Evolutionary conservation across 1,140 invertebrate genomes (phyloP).

Genomic region (Zaprionus ghesquierei): DNA sequence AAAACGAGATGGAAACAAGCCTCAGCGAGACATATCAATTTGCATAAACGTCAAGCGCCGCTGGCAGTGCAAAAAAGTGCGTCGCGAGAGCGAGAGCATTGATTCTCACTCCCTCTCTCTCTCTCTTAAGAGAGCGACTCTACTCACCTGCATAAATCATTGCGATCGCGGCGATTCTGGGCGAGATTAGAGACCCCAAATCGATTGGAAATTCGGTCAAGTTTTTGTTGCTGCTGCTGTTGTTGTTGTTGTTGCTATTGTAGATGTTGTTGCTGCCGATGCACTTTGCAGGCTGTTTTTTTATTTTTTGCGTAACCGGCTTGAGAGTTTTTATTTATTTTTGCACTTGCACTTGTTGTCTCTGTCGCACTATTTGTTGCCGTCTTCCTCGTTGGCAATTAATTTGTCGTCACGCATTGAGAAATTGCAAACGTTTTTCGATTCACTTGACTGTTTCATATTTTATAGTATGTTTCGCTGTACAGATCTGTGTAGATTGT

Average conservation of each 20-base stretch:
- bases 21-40: conserved; percentile 36
- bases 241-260: conserved; percentile 35
- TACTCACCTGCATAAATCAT: conserved; percentile 76
- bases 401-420: conserved; percentile 65
- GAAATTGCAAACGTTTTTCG: conserved; percentile 56
- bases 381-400: conserved; percentile 31
- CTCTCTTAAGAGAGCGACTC: background rate
- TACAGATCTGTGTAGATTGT: conserved; percentile 17
- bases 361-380: conserved; percentile 15
- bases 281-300: conserved; percentile 2
- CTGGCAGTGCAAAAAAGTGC: conserved; percentile 30
- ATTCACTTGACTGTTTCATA: conserved; percentile 38
- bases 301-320: conserved; percentile 50
- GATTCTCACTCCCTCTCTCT: too few species aligned
- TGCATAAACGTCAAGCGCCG: conserved; percentile 52
- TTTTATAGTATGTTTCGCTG: conserved; percentile 8
- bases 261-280: background rate
- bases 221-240: conserved; percentile 25
- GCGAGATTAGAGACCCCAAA: conserved; percentile 66
- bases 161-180: conserved; percentile 58
- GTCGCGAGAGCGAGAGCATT: background rate
- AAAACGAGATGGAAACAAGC: conserved; percentile 10
- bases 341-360: conserved; percentile 35
- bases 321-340: conserved; percentile 44
- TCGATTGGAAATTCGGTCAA: conserved; percentile 69